A percentile compares a stretch with the other conserved stretches of the same genome.
These are phyloP conservation scores for Poliocrania exsul DNA, from an alignment of 2,797 vertebrate species.

Conservation along the genomic window DNA sequence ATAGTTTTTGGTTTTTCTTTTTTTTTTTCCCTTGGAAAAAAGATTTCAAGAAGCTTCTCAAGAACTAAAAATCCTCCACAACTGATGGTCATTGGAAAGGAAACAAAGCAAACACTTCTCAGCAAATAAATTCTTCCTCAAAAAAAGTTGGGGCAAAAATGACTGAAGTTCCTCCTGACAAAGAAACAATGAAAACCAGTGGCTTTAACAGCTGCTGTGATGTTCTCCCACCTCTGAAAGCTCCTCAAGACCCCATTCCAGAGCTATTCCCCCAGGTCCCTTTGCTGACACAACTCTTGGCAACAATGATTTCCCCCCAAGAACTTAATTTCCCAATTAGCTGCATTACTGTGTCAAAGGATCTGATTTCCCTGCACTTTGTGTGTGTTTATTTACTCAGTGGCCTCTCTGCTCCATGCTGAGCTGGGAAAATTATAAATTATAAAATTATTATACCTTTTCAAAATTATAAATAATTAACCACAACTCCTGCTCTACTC, in stretches of 20 bases:
- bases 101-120: background rate
- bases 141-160: background rate
- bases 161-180: background rate
- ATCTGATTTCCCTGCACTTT: background rate
- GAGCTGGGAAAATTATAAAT: background rate
- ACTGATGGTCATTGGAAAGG: background rate
- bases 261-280: background rate
- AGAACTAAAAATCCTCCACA: background rate
- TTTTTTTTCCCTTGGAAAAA: background rate
- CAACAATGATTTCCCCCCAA: background rate
- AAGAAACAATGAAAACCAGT: accelerated
- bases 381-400: conserved; percentile 20
- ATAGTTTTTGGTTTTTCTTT: accelerated
- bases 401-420: background rate
- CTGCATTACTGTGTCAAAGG: background rate
- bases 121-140: background rate
- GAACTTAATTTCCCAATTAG: background rate
- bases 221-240: accelerated
- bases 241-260: background rate
- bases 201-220: accelerated
- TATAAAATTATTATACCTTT: background rate
- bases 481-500: background rate
- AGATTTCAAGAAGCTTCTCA: background rate
- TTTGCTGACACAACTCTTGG: background rate
- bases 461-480: conserved; percentile 40